A percentile compares a stretch with the other conserved stretches of the same genome.
Evolutionary conservation across 2,888 invertebrate species (phyloP).

Genomic region (Acleris cristana): DNA sequence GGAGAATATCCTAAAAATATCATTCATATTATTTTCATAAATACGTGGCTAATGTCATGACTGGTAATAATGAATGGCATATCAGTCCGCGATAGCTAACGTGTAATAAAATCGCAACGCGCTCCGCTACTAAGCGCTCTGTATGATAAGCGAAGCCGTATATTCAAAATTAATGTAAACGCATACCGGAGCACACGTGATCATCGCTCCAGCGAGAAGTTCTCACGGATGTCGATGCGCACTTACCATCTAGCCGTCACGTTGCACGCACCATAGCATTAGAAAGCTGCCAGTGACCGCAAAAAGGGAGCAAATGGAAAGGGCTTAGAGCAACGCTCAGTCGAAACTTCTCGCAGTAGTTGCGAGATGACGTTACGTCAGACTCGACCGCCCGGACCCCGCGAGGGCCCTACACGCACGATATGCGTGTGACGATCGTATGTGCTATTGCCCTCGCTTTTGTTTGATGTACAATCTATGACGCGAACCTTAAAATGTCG

Average conservation of each 20-base stretch:
- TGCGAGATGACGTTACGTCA: slow-evolving; percentile 78
- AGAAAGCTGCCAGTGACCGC: slow-evolving; percentile 79
- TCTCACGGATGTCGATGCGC: slow-evolving; percentile 76
- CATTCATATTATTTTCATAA: slow-evolving; percentile 5
- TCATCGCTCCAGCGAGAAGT: slow-evolving; percentile 55
- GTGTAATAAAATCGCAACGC: slow-evolving; percentile 1
- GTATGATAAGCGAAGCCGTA: background rate
- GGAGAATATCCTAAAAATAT: too few relatives aligned
- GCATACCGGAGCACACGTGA: slow-evolving; percentile 54
- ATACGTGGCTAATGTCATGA: slow-evolving; percentile 10
- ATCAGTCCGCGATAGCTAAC: slow-evolving; percentile 20
- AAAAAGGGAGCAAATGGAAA: slow-evolving; percentile 77
- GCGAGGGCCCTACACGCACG: slow-evolving; percentile 48
- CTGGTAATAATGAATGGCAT: slow-evolving; percentile 16
- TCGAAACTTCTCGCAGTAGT: slow-evolving; percentile 48
- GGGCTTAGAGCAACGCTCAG: slow-evolving; percentile 54
- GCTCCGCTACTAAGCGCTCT: background rate
- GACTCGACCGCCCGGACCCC: slow-evolving; percentile 59
- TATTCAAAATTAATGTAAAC: slow-evolving; percentile 26
- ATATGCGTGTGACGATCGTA: slow-evolving; percentile 59
- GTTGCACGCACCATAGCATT: slow-evolving; percentile 75
- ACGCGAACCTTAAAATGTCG: slow-evolving; percentile 64
- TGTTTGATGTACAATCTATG: slow-evolving; percentile 63
- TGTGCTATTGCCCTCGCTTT: slow-evolving; percentile 67
- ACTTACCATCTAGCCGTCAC: slow-evolving; percentile 64